Conservation (phyloP, 2,113 vertebrate genomes). For the Rhinolophus ferrumequinum region DNA sequence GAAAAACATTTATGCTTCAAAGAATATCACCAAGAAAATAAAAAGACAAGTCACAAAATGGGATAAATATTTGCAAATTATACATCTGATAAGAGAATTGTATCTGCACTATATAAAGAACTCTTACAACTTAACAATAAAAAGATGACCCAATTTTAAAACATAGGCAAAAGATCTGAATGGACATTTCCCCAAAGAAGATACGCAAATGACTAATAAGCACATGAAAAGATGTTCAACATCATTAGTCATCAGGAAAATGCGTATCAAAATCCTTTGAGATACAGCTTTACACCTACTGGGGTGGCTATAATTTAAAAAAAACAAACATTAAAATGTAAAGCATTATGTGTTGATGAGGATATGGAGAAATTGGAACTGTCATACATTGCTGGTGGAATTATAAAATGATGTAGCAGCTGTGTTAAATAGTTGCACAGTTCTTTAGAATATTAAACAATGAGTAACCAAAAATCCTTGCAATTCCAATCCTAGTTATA, state of each 20-base stretch:
- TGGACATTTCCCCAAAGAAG: not conserved
- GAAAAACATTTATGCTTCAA: not conserved
- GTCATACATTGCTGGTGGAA: not conserved
- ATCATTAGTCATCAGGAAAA: not conserved
- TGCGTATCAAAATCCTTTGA: not conserved
- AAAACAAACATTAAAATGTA: not conserved
- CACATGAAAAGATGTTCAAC: not conserved
- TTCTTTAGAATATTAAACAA: not conserved
- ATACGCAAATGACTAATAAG: not conserved
- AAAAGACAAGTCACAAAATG: not conserved
- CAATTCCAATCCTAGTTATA: not conserved
- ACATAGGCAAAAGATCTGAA: not conserved
- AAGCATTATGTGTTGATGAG: not conserved
- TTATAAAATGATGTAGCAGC: not conserved
- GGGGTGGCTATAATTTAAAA: not conserved
- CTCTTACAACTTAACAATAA: not conserved
- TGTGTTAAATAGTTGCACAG: not conserved
- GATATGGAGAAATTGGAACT: not conserved
- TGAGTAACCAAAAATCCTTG: not conserved
- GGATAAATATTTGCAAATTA: not conserved
- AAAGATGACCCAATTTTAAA: not conserved
- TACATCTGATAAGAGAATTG: not conserved
- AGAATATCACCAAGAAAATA: not conserved
- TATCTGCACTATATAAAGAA: not conserved
- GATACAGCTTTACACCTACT: not conserved